phyloP scores from a whole-genome alignment of 92 coral and sea anemone species.

The Scolanthus callimorphus region DNA sequence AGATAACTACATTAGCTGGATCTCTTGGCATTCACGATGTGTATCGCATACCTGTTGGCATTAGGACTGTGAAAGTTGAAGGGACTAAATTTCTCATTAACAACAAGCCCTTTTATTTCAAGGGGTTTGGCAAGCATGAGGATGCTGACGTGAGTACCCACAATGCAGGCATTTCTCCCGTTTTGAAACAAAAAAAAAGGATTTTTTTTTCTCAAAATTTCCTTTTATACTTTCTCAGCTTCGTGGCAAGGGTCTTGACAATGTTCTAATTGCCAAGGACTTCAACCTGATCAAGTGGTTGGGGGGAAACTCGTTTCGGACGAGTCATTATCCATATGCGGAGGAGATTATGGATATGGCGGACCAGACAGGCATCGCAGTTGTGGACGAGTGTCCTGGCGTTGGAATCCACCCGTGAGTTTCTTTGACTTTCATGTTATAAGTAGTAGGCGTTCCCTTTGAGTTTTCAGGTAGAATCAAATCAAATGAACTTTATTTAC shows the following conservation, averaged over 20 bases:
- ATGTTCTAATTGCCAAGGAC: conserved; percentile 82
- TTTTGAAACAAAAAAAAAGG: too few species aligned
- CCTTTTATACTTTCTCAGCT: too few species aligned
- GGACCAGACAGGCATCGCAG: conserved; percentile 92
- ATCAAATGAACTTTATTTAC: too few species aligned
- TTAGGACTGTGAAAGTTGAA: conserved; percentile 81
- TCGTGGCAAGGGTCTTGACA: conserved; percentile 96
- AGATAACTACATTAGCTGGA: too few species aligned
- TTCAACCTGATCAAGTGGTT: conserved; percentile 93
- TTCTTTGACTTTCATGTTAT: too few species aligned
- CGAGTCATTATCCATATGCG: conserved; percentile 98
- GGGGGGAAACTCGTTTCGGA: conserved; percentile 91
- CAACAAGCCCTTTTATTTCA: conserved; percentile 92
- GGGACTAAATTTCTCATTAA: conserved; percentile 83
- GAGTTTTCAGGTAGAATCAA: too few species aligned
- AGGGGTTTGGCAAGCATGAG: conserved; percentile 97
- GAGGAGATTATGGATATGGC: conserved; percentile 99
- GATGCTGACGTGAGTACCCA: conserved; percentile 86
- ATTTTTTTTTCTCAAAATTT: too few species aligned
- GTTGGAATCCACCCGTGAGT: conserved; percentile 85
- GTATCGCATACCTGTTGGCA: conserved; percentile 92
- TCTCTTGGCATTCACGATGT: conserved; percentile 53
- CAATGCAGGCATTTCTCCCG: too few species aligned
- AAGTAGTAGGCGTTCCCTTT: too few species aligned
- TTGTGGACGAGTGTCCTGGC: conserved; percentile 94